Evolutionary conservation across 2,888 invertebrate genomes (phyloP).

Genomic region (Tetanocera ferruginea): DNA sequence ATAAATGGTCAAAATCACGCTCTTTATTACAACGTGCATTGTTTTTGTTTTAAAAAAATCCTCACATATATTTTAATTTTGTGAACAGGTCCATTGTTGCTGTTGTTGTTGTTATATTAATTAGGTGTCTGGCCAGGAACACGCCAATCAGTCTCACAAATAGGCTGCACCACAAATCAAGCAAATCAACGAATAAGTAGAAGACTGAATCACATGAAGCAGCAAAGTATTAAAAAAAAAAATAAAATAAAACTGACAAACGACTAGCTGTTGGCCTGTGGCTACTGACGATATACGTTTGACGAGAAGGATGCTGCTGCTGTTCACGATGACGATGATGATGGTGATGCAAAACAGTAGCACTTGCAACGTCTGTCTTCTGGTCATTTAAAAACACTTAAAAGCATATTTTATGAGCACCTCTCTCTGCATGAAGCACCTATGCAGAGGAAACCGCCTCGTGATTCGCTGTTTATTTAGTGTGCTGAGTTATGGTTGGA

Average conservation of each 20-base stretch:
- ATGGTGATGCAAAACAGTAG: constrained; percentile 18
- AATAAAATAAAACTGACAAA: neutral
- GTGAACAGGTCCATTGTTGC: neutral
- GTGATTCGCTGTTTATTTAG: constrained; percentile 35
- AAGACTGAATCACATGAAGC: neutral
- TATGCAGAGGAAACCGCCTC: constrained; percentile 1
- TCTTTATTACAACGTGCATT: neutral
- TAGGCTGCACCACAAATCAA: constrained; percentile 29
- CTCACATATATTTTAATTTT: neutral
- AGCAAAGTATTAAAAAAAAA: neutral
- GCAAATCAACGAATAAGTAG: constrained; percentile 6
- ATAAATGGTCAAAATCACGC: constrained; percentile 23
- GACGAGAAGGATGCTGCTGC: neutral
- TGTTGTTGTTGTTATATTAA: constrained; percentile 15
- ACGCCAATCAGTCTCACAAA: constrained; percentile 30
- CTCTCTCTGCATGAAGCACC: neutral
- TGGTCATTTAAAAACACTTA: constrained; percentile 39
- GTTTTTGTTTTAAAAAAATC: neutral
- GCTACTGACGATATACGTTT: neutral
- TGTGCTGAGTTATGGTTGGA: constrained; percentile 9
- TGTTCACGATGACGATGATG: neutral
- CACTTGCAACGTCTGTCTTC: constrained; percentile 28
- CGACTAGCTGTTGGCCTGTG: neutral
- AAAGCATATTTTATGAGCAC: constrained; percentile 33
- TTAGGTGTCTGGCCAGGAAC: constrained; percentile 32